Conservation (phyloP, 2,797 vertebrate genomes). For the Coregonus ussuriensis region DNA sequence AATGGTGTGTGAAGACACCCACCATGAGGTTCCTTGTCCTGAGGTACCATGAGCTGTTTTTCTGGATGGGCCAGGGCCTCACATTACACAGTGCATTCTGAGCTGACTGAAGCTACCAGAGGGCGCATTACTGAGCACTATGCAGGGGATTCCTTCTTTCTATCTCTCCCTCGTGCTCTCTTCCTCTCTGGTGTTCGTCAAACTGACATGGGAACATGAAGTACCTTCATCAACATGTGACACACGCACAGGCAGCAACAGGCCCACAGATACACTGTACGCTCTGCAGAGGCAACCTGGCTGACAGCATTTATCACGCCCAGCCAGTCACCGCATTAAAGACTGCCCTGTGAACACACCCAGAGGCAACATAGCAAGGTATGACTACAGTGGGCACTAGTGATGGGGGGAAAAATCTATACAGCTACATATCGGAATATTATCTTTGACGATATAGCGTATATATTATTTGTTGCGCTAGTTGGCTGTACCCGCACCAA, state of each 20-base stretch:
- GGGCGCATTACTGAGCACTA: not conserved
- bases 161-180: not conserved
- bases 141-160: not conserved
- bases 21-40: too few species aligned
- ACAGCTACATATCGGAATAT: too few species aligned
- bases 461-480: too few species aligned
- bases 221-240: not conserved
- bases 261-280: not conserved
- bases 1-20: not conserved
- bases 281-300: slow-evolving; percentile 16
- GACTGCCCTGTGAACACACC: slow-evolving; percentile 39
- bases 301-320: slow-evolving; percentile 35
- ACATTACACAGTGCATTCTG: not conserved
- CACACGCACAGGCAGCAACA: not conserved
- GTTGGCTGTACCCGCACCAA: too few species aligned
- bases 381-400: too few species aligned
- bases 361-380: slow-evolving; percentile 9
- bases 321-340: slow-evolving; percentile 10
- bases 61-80: not conserved
- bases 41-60: not conserved
- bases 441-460: too few species aligned
- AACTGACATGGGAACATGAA: not conserved
- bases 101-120: not conserved
- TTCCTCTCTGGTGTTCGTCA: not conserved
- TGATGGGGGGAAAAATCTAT: too few species aligned